Conservation (phyloP, 2,888 invertebrate species). For the Temnothorax rugatulus region DNA sequence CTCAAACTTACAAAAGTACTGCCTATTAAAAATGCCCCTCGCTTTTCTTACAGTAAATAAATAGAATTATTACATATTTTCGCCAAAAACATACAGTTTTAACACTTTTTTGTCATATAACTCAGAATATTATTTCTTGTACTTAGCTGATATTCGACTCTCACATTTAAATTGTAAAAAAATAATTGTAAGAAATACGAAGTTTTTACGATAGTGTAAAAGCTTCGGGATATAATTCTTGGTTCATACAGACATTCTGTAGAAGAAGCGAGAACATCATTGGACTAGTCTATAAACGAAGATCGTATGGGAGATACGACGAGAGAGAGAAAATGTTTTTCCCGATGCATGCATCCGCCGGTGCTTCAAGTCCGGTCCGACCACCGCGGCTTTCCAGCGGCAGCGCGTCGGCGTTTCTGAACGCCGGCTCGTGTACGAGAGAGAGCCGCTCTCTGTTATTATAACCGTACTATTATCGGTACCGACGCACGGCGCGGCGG, state of each 20-base stretch:
- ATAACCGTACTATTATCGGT: conserved; percentile 81
- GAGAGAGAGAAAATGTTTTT: conserved; percentile 53
- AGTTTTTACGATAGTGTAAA: neutral
- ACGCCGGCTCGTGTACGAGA: conserved; percentile 28
- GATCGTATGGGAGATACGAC: conserved; percentile 49
- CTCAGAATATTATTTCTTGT: neutral
- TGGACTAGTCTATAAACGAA: conserved; percentile 11
- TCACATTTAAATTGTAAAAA: conserved; percentile 10
- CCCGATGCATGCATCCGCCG: conserved; percentile 38
- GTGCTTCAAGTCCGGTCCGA: conserved; percentile 42
- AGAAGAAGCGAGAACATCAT: neutral
- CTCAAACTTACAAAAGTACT: neutral
- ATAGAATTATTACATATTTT: neutral
- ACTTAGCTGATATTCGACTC: neutral
- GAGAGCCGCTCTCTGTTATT: conserved; percentile 76
- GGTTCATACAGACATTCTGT: neutral
- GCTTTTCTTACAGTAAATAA: neutral
- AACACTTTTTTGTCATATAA: neutral
- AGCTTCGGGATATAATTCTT: neutral
- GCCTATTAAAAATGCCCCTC: neutral
- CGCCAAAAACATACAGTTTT: neutral
- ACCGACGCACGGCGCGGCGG: conserved; percentile 54
- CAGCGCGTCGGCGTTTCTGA: conserved; percentile 44
- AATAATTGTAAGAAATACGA: neutral
- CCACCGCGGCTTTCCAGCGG: conserved; percentile 33